Evolutionary conservation across 1,140 invertebrate species (phyloP), one percentile per base, ranked within the genome.

Genomic region (Tenebrio molitor): DNA sequence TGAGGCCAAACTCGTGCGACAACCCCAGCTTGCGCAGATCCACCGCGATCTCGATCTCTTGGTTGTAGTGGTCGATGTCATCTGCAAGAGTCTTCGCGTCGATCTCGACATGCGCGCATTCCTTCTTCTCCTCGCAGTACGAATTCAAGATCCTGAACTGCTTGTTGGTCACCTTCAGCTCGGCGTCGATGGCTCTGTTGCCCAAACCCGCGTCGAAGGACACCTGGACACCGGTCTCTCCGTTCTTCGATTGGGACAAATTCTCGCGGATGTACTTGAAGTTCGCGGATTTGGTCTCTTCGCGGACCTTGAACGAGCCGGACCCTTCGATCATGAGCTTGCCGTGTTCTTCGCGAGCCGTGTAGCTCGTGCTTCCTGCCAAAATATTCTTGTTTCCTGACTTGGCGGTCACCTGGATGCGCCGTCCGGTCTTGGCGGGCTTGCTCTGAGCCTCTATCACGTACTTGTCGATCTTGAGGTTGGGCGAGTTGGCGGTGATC

Each of bases 81-180:
- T 84, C 84, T 0, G 78, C 80, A 34, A 87, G 82, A 12, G 87
- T 79, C 75, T 88, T 89, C 10, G 89, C 89, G 62, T 90, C 86
- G 5, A 92, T 69, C 78, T 92, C 90, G 33, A 91, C 85, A 73
- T 92, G 88, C 1, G 90, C 89, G 76, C 92, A 93, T 72, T 92
- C 89, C 71, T 92, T 92, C 80, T 89, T 92, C 78, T 92, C 89
- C 69, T 92, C 91, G 79, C 92, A 93, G 80, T 91, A 90, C 2
- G 91, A 90, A 41, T 89, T 87, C 23, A 90, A 89, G 2, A 88
- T 84, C 75, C 90, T 89, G 72, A 91, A 87, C 71, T 91, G 89
- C 67, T 91, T 86, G 78, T 92, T 90, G 19, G 91, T 90, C 4
- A 91, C 77, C 71, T 91, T 91, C 1, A 89, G 80, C 73, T 92